Conservation (phyloP, 1,140 invertebrate species). For the Euglossa dilemma region DNA sequence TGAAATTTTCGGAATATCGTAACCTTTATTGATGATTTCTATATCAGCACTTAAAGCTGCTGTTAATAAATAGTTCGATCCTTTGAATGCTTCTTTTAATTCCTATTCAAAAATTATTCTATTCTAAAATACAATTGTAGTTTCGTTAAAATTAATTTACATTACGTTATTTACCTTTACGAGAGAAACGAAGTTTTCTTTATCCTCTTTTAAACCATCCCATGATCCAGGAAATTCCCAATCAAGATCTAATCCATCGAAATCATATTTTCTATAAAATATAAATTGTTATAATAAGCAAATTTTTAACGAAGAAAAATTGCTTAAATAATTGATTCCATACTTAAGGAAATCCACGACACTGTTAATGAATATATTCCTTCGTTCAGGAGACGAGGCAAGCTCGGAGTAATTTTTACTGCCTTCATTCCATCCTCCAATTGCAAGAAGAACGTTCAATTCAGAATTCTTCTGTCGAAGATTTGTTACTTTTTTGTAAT, state of each 20-base stretch:
- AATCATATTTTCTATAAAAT: conserved; percentile 86
- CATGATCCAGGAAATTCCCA: conserved; percentile 90
- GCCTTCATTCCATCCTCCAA: conserved; percentile 95
- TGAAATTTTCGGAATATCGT: conserved; percentile 89
- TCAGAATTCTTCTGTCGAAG: conserved; percentile 88
- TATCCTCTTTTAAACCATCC: conserved; percentile 88
- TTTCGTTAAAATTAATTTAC: not conserved
- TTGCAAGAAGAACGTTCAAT: conserved; percentile 90
- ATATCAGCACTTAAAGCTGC: conserved; percentile 90
- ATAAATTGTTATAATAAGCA: not conserved
- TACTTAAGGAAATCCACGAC: conserved; percentile 86
- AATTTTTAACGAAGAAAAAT: not conserved
- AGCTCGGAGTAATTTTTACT: conserved; percentile 90
- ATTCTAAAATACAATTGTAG: not conserved
- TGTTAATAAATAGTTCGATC: conserved; percentile 85
- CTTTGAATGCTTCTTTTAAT: conserved; percentile 84
- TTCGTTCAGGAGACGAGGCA: conserved; percentile 83
- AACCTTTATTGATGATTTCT: conserved; percentile 87
- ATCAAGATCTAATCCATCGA: conserved; percentile 93
- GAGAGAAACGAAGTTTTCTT: conserved; percentile 88
- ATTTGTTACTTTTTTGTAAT: conserved; percentile 86
- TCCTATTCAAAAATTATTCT: conserved; percentile 80
- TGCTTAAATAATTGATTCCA: conserved; percentile 41
- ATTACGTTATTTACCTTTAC: conserved; percentile 75
- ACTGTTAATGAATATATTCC: conserved; percentile 86